Evolutionary conservation across 2,888 invertebrate genomes (phyloP).

Genomic region (Tricholauxania praeusta): DNA sequence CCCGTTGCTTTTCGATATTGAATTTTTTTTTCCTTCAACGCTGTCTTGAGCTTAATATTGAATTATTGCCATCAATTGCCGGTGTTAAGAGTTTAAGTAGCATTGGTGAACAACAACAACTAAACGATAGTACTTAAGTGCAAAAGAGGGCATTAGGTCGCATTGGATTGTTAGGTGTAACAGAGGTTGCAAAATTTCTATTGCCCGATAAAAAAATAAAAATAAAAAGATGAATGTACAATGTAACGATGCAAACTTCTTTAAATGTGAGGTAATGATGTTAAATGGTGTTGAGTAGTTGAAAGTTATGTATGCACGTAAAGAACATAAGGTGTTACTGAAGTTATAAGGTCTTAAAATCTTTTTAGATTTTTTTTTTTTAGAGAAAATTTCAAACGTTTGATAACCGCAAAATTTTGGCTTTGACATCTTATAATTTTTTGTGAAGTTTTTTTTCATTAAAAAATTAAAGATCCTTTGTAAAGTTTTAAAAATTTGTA

Average conservation of each 20-base stretch:
- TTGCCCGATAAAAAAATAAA: not conserved
- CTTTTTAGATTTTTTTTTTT: no score
- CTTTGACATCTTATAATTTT: no score
- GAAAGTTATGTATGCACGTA: no score
- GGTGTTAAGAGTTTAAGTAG: conserved; percentile 23
- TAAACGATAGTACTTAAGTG: conserved; percentile 15
- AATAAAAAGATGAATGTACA: not conserved
- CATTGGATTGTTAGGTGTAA: conserved; percentile 19
- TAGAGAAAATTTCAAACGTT: no score
- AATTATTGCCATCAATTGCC: conserved; percentile 50
- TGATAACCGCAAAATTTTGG: no score
- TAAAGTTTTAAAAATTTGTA: no score
- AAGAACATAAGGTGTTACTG: no score
- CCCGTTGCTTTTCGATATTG: conserved; percentile 43
- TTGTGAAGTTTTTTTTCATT: no score
- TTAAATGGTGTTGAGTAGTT: no score
- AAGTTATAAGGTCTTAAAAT: no score
- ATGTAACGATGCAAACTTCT: conserved; percentile 6
- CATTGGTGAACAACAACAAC: conserved; percentile 21
- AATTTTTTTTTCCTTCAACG: conserved; percentile 33
- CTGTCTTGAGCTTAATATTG: conserved; percentile 29
- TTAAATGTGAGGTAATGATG: conserved; percentile 4
- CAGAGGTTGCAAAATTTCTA: conserved; percentile 16
- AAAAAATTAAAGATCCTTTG: no score
- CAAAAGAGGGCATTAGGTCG: conserved; percentile 32